Percentiles rank a stretch among this genome's conserved stretches.
These are phyloP conservation scores for Nyctereutes procyonoides DNA, from an alignment of 2,113 vertebrate genomes.

Conservation along the genomic window DNA sequence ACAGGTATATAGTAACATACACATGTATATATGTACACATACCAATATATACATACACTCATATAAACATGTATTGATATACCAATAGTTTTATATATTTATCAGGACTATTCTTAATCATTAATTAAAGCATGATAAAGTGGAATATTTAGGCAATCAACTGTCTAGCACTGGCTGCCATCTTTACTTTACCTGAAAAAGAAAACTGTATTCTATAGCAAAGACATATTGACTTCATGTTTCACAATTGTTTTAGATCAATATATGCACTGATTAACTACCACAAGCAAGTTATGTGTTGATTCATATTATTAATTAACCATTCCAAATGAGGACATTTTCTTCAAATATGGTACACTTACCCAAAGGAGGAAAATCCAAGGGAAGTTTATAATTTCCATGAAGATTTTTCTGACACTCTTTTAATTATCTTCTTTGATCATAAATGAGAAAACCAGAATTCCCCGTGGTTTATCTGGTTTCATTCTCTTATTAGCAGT, in stretches of 20 bases:
- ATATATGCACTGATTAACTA: not conserved
- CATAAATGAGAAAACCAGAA: not conserved
- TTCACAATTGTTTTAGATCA: not conserved
- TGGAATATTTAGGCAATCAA: not conserved
- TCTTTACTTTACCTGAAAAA: not conserved
- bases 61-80: not conserved
- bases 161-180: not conserved
- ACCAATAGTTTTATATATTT: not conserved
- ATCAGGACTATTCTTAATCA: not conserved
- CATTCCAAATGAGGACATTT: not conserved
- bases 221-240: not conserved
- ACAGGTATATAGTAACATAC: not conserved
- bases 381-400: not conserved
- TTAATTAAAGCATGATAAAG: not conserved
- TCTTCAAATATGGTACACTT: not conserved
- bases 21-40: not conserved
- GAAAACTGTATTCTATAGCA: not conserved
- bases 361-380: not conserved
- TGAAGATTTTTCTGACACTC: not conserved
- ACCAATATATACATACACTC: not conserved
- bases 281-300: not conserved
- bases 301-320: not conserved
- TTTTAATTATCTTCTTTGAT: conserved; percentile 6
- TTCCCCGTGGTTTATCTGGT: not conserved
- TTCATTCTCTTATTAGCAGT: not conserved